A percentile compares a stretch with the other conserved stretches of the same genome.
Evolutionary conservation across 2,797 vertebrate genomes (phyloP).

Genomic region (Ctenopoma multispine): DNA sequence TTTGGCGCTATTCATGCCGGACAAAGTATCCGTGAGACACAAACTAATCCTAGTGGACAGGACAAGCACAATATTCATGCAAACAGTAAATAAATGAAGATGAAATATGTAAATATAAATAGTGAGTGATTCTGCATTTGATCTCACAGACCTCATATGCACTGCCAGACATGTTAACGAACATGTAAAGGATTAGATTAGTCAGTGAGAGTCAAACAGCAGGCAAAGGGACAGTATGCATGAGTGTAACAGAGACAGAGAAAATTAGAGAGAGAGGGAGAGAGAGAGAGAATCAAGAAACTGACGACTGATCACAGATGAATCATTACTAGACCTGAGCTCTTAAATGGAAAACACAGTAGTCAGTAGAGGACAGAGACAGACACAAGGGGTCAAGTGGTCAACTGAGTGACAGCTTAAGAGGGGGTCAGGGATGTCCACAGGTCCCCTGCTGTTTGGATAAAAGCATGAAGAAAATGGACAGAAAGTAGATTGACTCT

Average conservation of each 20-base stretch:
- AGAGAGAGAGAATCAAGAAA: conserved; percentile 15
- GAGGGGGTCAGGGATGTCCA: not conserved
- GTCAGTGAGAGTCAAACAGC: conserved; percentile 5
- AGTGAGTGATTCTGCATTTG: conserved; percentile 6
- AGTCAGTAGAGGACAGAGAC: conserved; percentile 6
- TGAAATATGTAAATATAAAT: not conserved
- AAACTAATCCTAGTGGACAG: not conserved
- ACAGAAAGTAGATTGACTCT: not conserved
- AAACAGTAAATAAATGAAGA: conserved; percentile 9
- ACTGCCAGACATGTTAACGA: conserved; percentile 1
- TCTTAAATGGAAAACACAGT: conserved; percentile 37
- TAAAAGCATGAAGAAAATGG: not conserved
- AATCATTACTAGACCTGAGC: conserved; percentile 50
- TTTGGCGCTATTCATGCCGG: not conserved
- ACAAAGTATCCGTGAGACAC: not conserved
- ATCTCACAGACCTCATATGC: not conserved
- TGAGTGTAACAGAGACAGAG: not conserved
- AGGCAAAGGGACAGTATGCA: not conserved
- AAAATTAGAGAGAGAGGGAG: conserved; percentile 25
- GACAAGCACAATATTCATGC: not conserved
- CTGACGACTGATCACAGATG: conserved; percentile 34
- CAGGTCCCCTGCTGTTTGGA: not conserved
- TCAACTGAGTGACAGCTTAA: not conserved
- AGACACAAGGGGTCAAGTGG: not conserved
- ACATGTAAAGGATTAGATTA: conserved; percentile 20